Evolutionary conservation across 2,888 invertebrate genomes (phyloP), one percentile per base, ranked within the genome.

Genomic region (Epinotia demarniana): DNA sequence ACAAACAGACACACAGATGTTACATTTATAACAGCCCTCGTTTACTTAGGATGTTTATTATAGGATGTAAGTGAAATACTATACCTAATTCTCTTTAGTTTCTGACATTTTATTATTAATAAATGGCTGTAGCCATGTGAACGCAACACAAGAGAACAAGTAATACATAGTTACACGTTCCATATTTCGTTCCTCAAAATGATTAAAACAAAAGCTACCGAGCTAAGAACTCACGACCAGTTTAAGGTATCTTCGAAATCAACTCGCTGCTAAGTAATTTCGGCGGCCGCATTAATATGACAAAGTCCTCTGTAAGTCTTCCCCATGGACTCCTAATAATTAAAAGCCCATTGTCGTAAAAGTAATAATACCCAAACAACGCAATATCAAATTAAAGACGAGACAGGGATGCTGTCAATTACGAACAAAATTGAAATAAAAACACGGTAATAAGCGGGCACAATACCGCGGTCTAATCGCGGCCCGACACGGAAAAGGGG

Each of bases 371-470:
- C 83, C 84, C 82, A 85, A 88, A 87, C 85, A 85, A 83, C 79
- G 82, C 85, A 83, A 86, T 87, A 87, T 88, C 84, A 88, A 90
- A 92, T 89, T 88, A 89, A 89, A 88, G 87, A 83, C 82, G 85
- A 83, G 82, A 81, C 83, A 80, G 82, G 80, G 85, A 87, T 86
- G 89, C 85, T 91, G 90, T 89, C 90, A 90, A 92, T 92, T 92
- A 91, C 85, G 85, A 85, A 85, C 80, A 81, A 83, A 86, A 85
- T 83, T 83, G 85, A 87, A 91, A 90, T 88, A 89, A 89, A 89
- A 89, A 88, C 85, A 84, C 85, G 84, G 83, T 81, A 87, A 87
- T 85, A 86, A 85, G 80, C 81, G 80, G 82, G 84, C 83, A 88
- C 88, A 89, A 89, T 86, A 81, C 81, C 82, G 79, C 85, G 88